Evolutionary conservation across 2,888 invertebrate species (phyloP), one percentile per base, ranked within the genome.

Genomic region (Amphimallon solstitiale): DNA sequence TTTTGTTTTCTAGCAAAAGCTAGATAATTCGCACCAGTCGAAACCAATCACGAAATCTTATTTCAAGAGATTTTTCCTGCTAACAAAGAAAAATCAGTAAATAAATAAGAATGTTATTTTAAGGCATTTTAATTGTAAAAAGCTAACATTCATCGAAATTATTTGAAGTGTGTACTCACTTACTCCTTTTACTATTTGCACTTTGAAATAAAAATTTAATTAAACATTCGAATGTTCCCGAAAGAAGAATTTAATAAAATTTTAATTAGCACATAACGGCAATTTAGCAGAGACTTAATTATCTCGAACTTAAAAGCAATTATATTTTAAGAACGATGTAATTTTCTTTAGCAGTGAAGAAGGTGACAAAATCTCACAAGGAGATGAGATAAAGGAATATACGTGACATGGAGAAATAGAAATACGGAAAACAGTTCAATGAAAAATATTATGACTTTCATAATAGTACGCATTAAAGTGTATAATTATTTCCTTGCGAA

Each of bases 261-360:
- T 52, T 52, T 56, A 56, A 56, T 56, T 56, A 43, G 43, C 29
- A 29, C 15, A 56, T 56, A 29, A 56, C 56, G 40, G 40, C 43
- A 56, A 56, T 56, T 56, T 56, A 56, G 43, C 43, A 56, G 21
- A 40, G 56, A 56, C 56, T 56, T 56, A 56, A 56, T 56, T 56
- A 56, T 56, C 56, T 43, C 40, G n/a, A 56, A 43, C 43, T 56
- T 56, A 56, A 56, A 23, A 23, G 56, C 43, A 56, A 56, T 56
- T 56, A 56, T 56, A 43, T 56, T 56, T 56, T 43, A 14, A 56
- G 40, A 56, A 43, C 56, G 56, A 40, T 21, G 56, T 12, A 40
- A 40, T 56, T 43, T 56, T 40, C 14, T 23, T 56, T 6, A 14
- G 9, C 23, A 21, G 23, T 37, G n/a, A 38, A 5, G 19, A 52